A percentile compares a stretch with the other conserved stretches of the same genome.
These are phyloP conservation scores for Mythimna loreyi DNA, from an alignment of 2,888 invertebrate species.

Conservation along the genomic window DNA sequence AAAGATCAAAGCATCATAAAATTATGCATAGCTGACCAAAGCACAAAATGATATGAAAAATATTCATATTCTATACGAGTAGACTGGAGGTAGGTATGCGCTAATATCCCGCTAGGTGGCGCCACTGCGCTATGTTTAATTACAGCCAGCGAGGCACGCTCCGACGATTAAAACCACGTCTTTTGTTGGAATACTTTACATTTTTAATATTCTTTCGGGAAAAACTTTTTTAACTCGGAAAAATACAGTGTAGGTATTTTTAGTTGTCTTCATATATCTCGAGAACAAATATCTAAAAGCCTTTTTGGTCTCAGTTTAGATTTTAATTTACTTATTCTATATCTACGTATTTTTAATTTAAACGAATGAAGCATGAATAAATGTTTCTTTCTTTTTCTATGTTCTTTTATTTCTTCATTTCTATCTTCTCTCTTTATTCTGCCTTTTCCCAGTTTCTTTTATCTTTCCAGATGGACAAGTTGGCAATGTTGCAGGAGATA, in stretches of 20 bases:
- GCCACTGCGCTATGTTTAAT: conserved; percentile 40
- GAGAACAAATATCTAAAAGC: too few species aligned
- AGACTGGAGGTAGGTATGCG: background rate
- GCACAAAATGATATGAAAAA: background rate
- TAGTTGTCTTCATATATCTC: too few species aligned
- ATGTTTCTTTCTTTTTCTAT: too few species aligned
- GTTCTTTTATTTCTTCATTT: too few species aligned
- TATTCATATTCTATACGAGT: background rate
- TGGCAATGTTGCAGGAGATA: too few species aligned
- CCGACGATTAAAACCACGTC: conserved; percentile 34
- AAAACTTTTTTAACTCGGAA: background rate
- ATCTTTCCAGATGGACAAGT: too few species aligned
- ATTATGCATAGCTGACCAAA: background rate
- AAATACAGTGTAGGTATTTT: background rate
- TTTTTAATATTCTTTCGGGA: conserved; percentile 15
- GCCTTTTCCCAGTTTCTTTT: too few species aligned
- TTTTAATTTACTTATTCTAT: too few species aligned
- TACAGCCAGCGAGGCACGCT: conserved; percentile 21
- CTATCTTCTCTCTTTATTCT: too few species aligned
- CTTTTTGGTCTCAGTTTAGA: too few species aligned
- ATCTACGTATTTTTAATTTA: too few species aligned
- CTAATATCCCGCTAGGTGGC: conserved; percentile 26
- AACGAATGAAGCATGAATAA: too few species aligned
- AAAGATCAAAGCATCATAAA: background rate
- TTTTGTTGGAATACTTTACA: conserved; percentile 18